Evolutionary conservation across 2,113 vertebrate genomes (phyloP).

Genomic region (Calidris pugnax): DNA sequence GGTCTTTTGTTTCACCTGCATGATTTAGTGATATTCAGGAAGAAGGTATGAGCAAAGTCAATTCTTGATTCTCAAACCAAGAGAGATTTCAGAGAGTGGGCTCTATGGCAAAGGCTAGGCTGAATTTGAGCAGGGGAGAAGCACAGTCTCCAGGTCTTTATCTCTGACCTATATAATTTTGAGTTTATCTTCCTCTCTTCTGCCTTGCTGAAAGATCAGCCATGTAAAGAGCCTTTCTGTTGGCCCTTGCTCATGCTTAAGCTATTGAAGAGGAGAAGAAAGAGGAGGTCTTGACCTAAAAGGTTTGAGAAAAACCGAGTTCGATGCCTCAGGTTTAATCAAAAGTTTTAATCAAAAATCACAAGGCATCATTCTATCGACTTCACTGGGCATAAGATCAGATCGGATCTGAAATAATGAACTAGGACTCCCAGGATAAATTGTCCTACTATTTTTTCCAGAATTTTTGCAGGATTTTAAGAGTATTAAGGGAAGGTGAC

Average conservation of each 20-base stretch:
- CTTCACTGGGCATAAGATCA: not conserved
- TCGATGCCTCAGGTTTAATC: not conserved
- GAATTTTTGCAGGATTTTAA: not conserved
- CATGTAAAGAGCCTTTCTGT: not conserved
- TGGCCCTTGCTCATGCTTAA: not conserved
- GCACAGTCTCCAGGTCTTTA: not conserved
- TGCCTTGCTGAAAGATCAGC: not conserved
- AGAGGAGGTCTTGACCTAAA: not conserved
- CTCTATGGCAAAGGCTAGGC: not conserved
- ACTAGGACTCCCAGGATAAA: not conserved
- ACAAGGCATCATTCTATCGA: not conserved
- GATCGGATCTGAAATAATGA: not conserved
- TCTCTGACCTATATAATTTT: not conserved
- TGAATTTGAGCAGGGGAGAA: not conserved
- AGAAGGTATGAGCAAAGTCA: not conserved
- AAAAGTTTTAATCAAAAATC: not conserved
- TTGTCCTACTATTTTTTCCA: not conserved
- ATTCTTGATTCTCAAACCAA: not conserved
- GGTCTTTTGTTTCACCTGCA: not conserved
- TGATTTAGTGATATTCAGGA: not conserved
- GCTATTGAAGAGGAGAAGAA: not conserved
- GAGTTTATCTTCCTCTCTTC: not conserved
- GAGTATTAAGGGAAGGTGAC: not conserved
- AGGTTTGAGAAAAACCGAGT: not conserved
- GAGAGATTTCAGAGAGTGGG: accelerated